A percentile compares a stretch with the other conserved stretches of the same genome.
phyloP scores from a whole-genome alignment of 2,888 invertebrate species.

The Lagria hirta region DNA sequence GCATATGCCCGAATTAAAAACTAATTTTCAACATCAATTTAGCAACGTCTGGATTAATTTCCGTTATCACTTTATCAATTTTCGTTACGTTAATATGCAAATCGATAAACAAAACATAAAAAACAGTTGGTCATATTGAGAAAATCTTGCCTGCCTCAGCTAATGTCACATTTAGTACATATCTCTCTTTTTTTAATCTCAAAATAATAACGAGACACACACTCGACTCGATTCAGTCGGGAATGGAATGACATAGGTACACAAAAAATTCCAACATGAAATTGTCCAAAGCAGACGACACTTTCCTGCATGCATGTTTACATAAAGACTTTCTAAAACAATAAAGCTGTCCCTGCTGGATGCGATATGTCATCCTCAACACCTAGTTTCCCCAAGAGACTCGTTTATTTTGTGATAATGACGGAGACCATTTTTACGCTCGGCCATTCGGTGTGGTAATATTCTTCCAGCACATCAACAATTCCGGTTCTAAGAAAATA shows the following conservation, averaged over 20 bases:
- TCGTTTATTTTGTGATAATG: constrained; percentile 23
- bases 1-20: constrained; percentile 46
- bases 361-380: constrained; percentile 25
- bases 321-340: constrained; percentile 19
- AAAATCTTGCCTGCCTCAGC: too few species aligned
- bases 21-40: constrained; percentile 49
- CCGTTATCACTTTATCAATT: constrained; percentile 31
- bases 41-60: constrained; percentile 45
- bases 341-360: constrained; percentile 21
- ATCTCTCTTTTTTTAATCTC: too few species aligned
- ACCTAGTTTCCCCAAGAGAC: constrained; percentile 23
- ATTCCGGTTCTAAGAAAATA: constrained; percentile 19
- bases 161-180: too few species aligned
- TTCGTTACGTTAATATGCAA: constrained; percentile 26
- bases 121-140: too few species aligned
- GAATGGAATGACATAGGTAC: too few species aligned
- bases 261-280: too few species aligned
- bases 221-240: too few species aligned
- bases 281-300: constrained; percentile 13
- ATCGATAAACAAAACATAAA: too few species aligned
- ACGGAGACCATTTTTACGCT: constrained; percentile 19
- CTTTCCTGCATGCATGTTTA: constrained; percentile 14
- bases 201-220: too few species aligned
- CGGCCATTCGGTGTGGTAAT: constrained; percentile 7
- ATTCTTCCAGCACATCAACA: constrained; percentile 17